Base-by-base conservation (phyloP, 1,140 invertebrate genomes). In the Hydropsyche tenuis region DNA sequence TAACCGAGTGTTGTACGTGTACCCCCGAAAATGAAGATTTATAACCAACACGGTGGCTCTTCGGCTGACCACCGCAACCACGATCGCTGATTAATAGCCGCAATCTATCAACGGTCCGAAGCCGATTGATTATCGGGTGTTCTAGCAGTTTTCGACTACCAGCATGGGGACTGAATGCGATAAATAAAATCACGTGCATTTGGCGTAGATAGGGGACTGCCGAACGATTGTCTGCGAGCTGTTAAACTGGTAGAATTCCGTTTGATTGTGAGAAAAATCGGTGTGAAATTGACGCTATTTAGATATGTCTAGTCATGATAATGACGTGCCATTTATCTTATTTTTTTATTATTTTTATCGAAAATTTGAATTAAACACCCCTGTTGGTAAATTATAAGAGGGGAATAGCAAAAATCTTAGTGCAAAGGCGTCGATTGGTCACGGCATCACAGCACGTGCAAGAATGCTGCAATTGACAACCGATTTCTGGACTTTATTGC, bases 121-220 rank as follows among this genome's bases (percentile, higher is more conserved):
- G 65, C 43, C 65, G 65, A 68, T 68, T 68, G 65, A 68, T 68
- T 68, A 68, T 68, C 43, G 65, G 27, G 7, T 68, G 12, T 46
- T 18, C 6, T 46, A 12, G 14, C 27, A 11, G 23, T 64, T 37
- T n/a, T 48, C 45, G 45, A 48, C 37, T 43, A 6, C 16, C 45
- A 48, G 11, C 45, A 12, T 64, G 27, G 23, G 62, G 27, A 25
- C 27, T 12, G 3, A 37, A 9, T 16, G 11, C 62, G 27, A 64
- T 64, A 64, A 64, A 64, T 64, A 64, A 64, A 64, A 64, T 64
- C 23, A 42, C 12, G 56, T 18, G 23, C 30, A 37, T 37, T 37
- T 37, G 30, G 30, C 30, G 30, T 9, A 37, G 30, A 37, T 37
- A 37, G 30, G 30, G 30, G 56, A 62, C 56, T 62, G 18, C 62